A percentile compares a stretch with the other conserved stretches of the same genome.
Evolutionary conservation across 2,888 invertebrate species (phyloP).

Genomic region (Cantharis rufa): DNA sequence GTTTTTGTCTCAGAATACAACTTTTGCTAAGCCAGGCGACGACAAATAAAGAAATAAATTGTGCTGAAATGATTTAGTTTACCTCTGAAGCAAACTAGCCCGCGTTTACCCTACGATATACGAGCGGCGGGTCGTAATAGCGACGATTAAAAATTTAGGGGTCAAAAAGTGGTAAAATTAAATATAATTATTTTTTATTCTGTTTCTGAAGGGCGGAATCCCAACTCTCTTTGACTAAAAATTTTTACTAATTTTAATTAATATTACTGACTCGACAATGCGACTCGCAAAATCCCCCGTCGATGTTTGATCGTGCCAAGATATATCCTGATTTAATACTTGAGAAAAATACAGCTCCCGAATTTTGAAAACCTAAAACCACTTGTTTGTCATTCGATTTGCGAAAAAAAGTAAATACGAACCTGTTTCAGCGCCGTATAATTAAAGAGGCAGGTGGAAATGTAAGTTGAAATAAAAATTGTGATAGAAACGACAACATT

Average conservation of each 20-base stretch:
- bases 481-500: too few species aligned
- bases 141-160: too few species aligned
- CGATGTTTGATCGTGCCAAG: not conserved
- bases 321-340: not conserved
- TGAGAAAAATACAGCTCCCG: not conserved
- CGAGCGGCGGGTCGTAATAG: too few species aligned
- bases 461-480: too few species aligned
- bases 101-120: too few species aligned
- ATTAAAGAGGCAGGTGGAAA: constrained; percentile 56
- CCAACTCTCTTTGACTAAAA: too few species aligned
- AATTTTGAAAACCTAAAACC: constrained; percentile 59
- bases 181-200: too few species aligned
- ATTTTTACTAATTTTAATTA: too few species aligned
- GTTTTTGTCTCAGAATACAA: too few species aligned
- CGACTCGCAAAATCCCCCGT: constrained; percentile 3
- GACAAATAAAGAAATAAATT: constrained; percentile 61
- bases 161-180: too few species aligned
- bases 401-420: constrained; percentile 5
- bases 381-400: not conserved
- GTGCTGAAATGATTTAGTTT: too few species aligned
- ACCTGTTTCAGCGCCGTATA: constrained; percentile 73
- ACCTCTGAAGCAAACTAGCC: constrained; percentile 24
- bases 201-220: too few species aligned
- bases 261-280: constrained; percentile 56
- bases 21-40: constrained; percentile 47